Conservation (phyloP, 2,888 invertebrate species). For the Hirtodrosophila cameraria region DNA sequence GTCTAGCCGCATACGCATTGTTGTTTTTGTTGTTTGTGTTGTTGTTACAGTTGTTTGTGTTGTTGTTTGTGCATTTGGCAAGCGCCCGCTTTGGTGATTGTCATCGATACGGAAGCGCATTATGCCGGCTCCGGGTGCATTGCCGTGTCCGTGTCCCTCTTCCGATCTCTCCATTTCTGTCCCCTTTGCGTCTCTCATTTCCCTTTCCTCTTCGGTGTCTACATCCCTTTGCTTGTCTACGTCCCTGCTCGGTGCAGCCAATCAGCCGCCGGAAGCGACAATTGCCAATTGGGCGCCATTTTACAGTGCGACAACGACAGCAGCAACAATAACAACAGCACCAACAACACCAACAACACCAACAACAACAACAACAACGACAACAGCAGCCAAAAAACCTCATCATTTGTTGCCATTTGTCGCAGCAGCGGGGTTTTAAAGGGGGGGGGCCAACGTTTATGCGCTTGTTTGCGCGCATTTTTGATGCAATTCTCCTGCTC, state of each 20-base stretch:
- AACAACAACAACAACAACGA: conserved; percentile 34
- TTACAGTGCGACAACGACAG: conserved; percentile 46
- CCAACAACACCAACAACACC: conserved; percentile 38
- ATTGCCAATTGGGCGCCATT: conserved; percentile 78
- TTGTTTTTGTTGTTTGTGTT: conserved; percentile 20
- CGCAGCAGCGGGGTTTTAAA: background rate
- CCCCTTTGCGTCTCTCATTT: too few relatives aligned
- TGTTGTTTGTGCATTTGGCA: conserved; percentile 65
- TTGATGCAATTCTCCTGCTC: conserved; percentile 29
- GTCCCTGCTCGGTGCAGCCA: conserved; percentile 68
- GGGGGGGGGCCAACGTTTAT: conserved; percentile 55
- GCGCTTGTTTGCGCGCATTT: conserved; percentile 72
- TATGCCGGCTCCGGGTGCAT: conserved; percentile 51
- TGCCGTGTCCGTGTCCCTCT: conserved; percentile 17
- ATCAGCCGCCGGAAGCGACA: conserved; percentile 73
- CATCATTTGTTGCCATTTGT: conserved; percentile 74
- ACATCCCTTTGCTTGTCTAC: too few relatives aligned
- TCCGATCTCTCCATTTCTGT: background rate
- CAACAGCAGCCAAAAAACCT: conserved; percentile 47
- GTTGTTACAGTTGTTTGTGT: conserved; percentile 23
- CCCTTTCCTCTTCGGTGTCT: too few relatives aligned
- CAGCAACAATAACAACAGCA: conserved; percentile 27
- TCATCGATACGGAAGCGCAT: conserved; percentile 76
- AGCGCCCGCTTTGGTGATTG: conserved; percentile 70
- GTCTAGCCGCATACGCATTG: conserved; percentile 45